Conservation (phyloP, 2,888 invertebrate genomes). For the Mechanitis messenoides region DNA sequence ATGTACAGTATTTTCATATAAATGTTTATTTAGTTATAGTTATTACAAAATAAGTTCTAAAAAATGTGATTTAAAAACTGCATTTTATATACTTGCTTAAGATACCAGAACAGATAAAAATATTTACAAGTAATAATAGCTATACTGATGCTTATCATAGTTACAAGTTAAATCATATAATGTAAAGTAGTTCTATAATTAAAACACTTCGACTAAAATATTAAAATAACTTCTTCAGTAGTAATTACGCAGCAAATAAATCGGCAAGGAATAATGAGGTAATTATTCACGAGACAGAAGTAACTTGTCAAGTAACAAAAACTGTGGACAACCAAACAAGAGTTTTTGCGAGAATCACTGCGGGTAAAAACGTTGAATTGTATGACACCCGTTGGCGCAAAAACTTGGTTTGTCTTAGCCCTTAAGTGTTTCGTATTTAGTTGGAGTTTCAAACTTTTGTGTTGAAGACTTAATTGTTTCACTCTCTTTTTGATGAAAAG, state of each 20-base stretch:
- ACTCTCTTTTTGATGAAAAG: conserved; percentile 32
- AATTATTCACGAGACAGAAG: conserved; percentile 29
- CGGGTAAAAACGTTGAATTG: conserved; percentile 42
- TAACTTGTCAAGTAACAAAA: conserved; percentile 57
- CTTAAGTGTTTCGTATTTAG: conserved; percentile 54
- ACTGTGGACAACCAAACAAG: conserved; percentile 60
- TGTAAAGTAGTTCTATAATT: conserved; percentile 14
- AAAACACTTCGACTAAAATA: conserved; percentile 14
- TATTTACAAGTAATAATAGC: too few species aligned
- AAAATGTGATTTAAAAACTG: too few species aligned
- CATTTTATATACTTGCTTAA: too few species aligned
- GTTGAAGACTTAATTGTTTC: conserved; percentile 56
- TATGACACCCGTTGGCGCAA: conserved; percentile 49
- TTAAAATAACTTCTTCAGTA: conserved; percentile 34
- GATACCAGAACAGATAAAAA: too few species aligned
- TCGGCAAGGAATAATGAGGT: conserved; percentile 25
- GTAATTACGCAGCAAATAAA: conserved; percentile 32
- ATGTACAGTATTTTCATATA: too few species aligned
- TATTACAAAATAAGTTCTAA: too few species aligned
- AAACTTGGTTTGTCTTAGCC: conserved; percentile 44
- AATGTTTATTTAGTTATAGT: too few species aligned
- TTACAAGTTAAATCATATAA: conserved; percentile 5
- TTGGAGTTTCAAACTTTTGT: conserved; percentile 51
- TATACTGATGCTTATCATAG: too few species aligned
- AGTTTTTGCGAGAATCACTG: conserved; percentile 64